A percentile compares a stretch with the other conserved stretches of the same genome.
Conservation (phyloP, 2,113 vertebrate genomes). For the Apteryx mantelli region DNA sequence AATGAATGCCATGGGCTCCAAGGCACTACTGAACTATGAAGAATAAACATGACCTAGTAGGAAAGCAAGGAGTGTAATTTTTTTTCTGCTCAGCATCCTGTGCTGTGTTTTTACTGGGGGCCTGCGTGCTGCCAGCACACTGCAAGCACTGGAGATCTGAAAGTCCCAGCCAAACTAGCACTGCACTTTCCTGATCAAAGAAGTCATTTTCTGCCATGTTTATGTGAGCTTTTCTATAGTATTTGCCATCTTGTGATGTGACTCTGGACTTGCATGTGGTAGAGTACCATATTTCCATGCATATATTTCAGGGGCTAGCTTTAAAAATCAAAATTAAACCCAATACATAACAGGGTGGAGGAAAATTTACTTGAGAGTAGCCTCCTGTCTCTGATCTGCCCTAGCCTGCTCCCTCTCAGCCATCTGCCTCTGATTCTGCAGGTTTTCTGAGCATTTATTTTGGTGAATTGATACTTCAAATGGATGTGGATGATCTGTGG, state of each 20-base stretch:
- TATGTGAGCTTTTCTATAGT: background rate
- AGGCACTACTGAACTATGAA: background rate
- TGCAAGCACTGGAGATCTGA: background rate
- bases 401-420: background rate
- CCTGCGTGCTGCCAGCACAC: rapidly evolving
- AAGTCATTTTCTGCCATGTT: background rate
- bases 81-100: background rate
- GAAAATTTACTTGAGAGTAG: background rate
- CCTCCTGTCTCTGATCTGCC: background rate
- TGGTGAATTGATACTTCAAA: background rate
- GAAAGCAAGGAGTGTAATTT: background rate
- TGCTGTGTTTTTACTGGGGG: background rate
- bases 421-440: background rate
- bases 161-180: rapidly evolving
- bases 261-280: background rate
- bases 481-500: background rate
- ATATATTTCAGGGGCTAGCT: background rate
- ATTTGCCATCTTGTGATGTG: background rate
- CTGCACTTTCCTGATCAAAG: background rate
- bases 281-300: background rate
- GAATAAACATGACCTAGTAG: background rate
- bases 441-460: background rate
- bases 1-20: background rate
- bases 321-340: background rate
- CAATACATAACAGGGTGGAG: rapidly evolving